Percentiles rank a stretch among this genome's conserved stretches.
Conservation (phyloP, 2,113 vertebrate species). For the Cettia cetti region DNA sequence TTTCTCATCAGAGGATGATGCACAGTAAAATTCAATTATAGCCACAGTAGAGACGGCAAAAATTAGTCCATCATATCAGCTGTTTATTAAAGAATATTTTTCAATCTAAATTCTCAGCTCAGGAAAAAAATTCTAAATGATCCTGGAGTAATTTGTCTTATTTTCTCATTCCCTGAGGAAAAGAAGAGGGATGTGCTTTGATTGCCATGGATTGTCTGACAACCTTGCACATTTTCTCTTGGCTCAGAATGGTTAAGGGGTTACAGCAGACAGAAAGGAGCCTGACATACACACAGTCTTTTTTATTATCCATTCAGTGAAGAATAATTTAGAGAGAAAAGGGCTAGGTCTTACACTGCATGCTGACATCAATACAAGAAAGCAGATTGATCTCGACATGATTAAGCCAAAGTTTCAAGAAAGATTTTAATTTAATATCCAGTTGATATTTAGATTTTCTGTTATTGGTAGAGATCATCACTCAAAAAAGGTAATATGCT, state of each 20-base stretch:
- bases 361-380: not conserved
- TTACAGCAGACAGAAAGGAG: slow-evolving; percentile 27
- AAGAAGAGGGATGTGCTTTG: not conserved
- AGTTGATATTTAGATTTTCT: not conserved
- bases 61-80: not conserved
- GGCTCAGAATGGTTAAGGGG: not conserved
- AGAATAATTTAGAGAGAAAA: not conserved
- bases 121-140: not conserved
- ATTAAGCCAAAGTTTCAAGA: not conserved
- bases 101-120: not conserved
- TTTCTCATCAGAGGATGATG: not conserved
- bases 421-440: not conserved
- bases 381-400: not conserved
- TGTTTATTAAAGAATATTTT: not conserved
- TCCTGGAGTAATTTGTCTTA: not conserved
- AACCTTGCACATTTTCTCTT: not conserved
- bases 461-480: not conserved
- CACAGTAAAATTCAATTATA: not conserved
- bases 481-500: not conserved
- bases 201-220: not conserved
- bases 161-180: not conserved
- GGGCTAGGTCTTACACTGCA: not conserved
- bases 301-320: not conserved
- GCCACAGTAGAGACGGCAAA: not conserved
- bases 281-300: not conserved